Percentiles rank a stretch among this genome's conserved stretches.
These are phyloP conservation scores for Drosophila persimilis DNA, from an alignment of 1,140 invertebrate genomes.

Conservation along the genomic window DNA sequence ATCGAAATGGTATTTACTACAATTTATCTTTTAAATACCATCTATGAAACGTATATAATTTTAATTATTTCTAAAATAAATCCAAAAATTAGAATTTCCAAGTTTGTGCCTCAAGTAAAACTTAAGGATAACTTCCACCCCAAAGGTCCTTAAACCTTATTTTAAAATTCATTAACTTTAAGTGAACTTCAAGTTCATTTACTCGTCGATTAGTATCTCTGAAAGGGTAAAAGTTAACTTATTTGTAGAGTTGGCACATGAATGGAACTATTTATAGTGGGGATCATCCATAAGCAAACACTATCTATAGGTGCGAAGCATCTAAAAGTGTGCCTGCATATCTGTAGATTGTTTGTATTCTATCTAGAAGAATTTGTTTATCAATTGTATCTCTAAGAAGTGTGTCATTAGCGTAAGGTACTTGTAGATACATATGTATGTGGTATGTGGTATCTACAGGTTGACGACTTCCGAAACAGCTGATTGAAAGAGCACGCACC, in stretches of 20 bases:
- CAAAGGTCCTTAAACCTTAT: background rate
- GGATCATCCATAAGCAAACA: constrained; percentile 15
- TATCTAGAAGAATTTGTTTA: constrained; percentile 37
- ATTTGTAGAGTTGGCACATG: constrained; percentile 40
- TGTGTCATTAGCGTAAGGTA: constrained; percentile 44
- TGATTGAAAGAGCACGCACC: constrained; percentile 10
- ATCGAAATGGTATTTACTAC: no score
- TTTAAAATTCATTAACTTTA: background rate
- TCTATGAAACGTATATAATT: no score
- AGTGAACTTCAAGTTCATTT: no score
- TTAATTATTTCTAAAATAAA: background rate
- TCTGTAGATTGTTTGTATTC: constrained; percentile 1
- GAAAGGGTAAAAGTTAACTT: no score
- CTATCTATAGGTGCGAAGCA: background rate
- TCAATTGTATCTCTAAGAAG: constrained; percentile 17
- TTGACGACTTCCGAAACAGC: constrained; percentile 45
- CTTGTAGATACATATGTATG: constrained; percentile 11
- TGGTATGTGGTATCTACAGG: background rate
- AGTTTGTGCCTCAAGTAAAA: no score
- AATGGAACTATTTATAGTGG: constrained; percentile 30
- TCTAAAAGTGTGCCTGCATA: constrained; percentile 13
- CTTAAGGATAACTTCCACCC: background rate
- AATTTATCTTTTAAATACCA: no score
- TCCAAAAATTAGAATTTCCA: background rate
- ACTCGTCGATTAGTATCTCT: no score